A percentile compares a stretch with the other conserved stretches of the same genome.
Evolutionary conservation across 1,140 invertebrate species (phyloP).

Genomic region (Maniola jurtina): DNA sequence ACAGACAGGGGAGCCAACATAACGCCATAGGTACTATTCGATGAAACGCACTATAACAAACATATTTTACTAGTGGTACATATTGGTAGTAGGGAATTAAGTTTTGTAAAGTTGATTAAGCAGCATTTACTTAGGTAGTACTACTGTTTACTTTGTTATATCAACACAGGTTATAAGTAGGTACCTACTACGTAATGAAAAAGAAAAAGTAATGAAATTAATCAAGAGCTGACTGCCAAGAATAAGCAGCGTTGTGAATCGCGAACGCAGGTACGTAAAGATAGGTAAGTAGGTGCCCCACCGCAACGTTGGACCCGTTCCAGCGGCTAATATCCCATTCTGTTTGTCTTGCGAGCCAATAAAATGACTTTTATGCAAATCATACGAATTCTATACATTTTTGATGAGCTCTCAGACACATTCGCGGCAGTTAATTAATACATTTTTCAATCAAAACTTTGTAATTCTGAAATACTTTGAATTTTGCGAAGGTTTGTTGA

Average conservation of each 20-base stretch:
- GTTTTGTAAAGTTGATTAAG: too few species aligned
- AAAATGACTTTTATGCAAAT: constrained; percentile 79
- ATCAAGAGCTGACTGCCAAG: constrained; percentile 11
- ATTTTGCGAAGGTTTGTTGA: constrained; percentile 25
- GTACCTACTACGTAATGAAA: not conserved
- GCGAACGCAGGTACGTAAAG: constrained; percentile 17
- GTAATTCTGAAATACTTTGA: constrained; percentile 36
- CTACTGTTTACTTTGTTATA: too few species aligned
- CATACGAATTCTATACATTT: constrained; percentile 78
- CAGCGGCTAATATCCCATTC: constrained; percentile 74
- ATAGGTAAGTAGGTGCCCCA: not conserved
- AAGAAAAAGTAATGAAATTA: not conserved
- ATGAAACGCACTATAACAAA: too few species aligned
- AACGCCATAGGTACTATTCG: too few species aligned
- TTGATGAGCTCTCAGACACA: constrained; percentile 79
- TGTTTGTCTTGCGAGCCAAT: constrained; percentile 77
- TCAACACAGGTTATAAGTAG: too few species aligned
- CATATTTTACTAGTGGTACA: too few species aligned
- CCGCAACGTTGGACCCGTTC: constrained; percentile 62
- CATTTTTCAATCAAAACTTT: constrained; percentile 74
- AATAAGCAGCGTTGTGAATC: constrained; percentile 3
- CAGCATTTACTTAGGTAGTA: too few species aligned
- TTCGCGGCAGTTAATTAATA: constrained; percentile 79
- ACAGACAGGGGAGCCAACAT: too few species aligned
- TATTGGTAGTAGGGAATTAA: too few species aligned